Evolutionary conservation across 1,140 invertebrate species (phyloP).

Genomic region (Camponotus floridanus): DNA sequence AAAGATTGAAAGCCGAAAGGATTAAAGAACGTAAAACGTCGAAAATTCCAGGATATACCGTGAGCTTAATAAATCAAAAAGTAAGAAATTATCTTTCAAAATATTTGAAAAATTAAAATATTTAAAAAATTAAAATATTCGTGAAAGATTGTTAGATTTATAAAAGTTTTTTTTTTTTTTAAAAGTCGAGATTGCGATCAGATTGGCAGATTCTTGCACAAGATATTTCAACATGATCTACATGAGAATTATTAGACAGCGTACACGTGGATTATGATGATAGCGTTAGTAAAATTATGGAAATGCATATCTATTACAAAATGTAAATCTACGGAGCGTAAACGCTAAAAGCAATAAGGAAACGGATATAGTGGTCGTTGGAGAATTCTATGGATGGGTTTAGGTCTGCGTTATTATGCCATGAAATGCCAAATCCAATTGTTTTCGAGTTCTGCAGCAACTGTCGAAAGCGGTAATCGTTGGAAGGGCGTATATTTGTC

Average conservation of each 20-base stretch:
- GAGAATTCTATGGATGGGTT: slow-evolving; percentile 29
- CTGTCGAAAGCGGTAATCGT: slow-evolving; percentile 46
- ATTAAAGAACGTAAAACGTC: not conserved
- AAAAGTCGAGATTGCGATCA: not conserved
- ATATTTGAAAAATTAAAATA: not conserved
- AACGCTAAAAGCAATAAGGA: slow-evolving; percentile 51
- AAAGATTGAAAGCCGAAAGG: not conserved
- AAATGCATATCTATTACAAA: slow-evolving; percentile 38
- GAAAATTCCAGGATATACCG: not conserved
- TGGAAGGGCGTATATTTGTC: not conserved
- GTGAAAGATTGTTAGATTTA: not conserved
- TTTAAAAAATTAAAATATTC: not conserved
- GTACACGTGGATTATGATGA: not conserved
- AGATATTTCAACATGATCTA: not conserved
- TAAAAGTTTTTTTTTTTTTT: not conserved
- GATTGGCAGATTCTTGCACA: not conserved
- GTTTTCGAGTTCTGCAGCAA: slow-evolving; percentile 46
- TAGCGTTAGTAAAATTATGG: slow-evolving; percentile 34
- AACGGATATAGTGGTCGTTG: slow-evolving; percentile 45
- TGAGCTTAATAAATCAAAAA: not conserved
- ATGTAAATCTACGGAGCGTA: slow-evolving; percentile 43
- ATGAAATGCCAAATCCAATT: slow-evolving; percentile 52
- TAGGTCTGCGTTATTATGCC: slow-evolving; percentile 35
- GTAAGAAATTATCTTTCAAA: not conserved
- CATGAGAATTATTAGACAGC: not conserved